phyloP scores from a whole-genome alignment of 2,797 vertebrate genomes.

The Uromys caudimaculatus region DNA sequence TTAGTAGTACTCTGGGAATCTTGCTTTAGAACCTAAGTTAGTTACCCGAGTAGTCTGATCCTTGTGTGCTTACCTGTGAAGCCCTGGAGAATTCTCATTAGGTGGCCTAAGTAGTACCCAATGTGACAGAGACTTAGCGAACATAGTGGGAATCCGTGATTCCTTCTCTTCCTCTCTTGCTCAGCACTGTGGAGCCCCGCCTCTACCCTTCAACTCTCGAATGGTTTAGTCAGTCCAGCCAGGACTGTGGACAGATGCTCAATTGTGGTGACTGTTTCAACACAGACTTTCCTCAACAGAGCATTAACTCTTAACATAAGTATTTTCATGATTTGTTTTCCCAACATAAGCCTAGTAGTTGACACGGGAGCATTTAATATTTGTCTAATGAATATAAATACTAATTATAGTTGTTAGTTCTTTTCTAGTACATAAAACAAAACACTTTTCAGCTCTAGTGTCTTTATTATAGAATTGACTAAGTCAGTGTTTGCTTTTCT shows the following conservation, averaged over 20 bases:
- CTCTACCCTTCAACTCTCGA: not conserved
- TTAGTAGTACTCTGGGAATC: not conserved
- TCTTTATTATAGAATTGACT: slow-evolving; percentile 2
- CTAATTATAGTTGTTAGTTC: not conserved
- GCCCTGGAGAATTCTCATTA: not conserved
- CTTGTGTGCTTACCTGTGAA: not conserved
- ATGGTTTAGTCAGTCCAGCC: not conserved
- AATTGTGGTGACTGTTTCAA: not conserved
- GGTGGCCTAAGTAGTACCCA: not conserved
- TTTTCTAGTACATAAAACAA: not conserved
- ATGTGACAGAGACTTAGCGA: not conserved
- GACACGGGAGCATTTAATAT: not conserved
- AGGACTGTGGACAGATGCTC: not conserved
- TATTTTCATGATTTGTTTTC: not conserved
- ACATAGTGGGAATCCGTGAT: not conserved
- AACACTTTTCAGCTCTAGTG: not conserved
- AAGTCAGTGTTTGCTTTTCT: not conserved
- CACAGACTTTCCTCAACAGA: not conserved
- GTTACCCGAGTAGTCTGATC: not conserved
- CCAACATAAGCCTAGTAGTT: not conserved
- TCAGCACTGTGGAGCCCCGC: not conserved
- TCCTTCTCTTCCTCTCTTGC: too few species aligned
- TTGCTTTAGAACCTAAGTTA: not conserved
- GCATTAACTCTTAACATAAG: not conserved
- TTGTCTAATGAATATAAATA: not conserved